Evolutionary conservation across 1,140 invertebrate genomes (phyloP).

Genomic region (Aphelenchoides besseyi): DNA sequence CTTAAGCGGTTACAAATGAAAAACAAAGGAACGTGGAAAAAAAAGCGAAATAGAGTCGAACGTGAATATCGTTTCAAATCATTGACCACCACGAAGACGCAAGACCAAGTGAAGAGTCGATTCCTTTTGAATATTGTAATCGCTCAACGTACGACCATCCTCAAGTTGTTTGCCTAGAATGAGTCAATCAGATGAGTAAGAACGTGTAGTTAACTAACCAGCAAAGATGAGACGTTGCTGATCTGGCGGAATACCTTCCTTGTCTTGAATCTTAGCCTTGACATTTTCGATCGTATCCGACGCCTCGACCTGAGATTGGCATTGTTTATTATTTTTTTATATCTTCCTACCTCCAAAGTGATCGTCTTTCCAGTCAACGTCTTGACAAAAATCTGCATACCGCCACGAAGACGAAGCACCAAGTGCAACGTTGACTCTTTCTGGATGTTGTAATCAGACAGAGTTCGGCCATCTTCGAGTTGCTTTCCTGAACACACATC

Average conservation of each 20-base stretch:
- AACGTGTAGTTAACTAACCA: slow-evolving; percentile 40
- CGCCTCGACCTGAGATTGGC: slow-evolving; percentile 66
- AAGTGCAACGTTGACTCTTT: slow-evolving; percentile 71
- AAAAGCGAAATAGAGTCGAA: too few relatives aligned
- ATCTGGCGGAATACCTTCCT: slow-evolving; percentile 66
- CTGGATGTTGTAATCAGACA: slow-evolving; percentile 73
- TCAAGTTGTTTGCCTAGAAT: slow-evolving; percentile 76
- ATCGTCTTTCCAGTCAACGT: slow-evolving; percentile 67
- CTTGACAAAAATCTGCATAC: slow-evolving; percentile 71
- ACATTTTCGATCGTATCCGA: slow-evolving; percentile 67
- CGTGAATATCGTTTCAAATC: too few relatives aligned
- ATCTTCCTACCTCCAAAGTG: slow-evolving; percentile 59
- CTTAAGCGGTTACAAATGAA: too few relatives aligned
- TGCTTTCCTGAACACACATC: slow-evolving; percentile 64
- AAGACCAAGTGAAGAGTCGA: slow-evolving; percentile 71
- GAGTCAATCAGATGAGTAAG: slow-evolving; percentile 17
- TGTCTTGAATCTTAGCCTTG: slow-evolving; percentile 67
- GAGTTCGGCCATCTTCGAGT: slow-evolving; percentile 69
- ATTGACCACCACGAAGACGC: slow-evolving; percentile 61
- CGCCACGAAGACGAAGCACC: slow-evolving; percentile 71
- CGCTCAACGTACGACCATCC: slow-evolving; percentile 82
- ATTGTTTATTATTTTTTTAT: slow-evolving; percentile 66
- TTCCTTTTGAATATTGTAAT: slow-evolving; percentile 87
- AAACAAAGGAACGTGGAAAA: too few relatives aligned
- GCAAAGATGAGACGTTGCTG: slow-evolving; percentile 62